Evolutionary conservation across 2,888 invertebrate genomes (phyloP), one percentile per base, ranked within the genome.

Genomic region (Polyommatus icarus): DNA sequence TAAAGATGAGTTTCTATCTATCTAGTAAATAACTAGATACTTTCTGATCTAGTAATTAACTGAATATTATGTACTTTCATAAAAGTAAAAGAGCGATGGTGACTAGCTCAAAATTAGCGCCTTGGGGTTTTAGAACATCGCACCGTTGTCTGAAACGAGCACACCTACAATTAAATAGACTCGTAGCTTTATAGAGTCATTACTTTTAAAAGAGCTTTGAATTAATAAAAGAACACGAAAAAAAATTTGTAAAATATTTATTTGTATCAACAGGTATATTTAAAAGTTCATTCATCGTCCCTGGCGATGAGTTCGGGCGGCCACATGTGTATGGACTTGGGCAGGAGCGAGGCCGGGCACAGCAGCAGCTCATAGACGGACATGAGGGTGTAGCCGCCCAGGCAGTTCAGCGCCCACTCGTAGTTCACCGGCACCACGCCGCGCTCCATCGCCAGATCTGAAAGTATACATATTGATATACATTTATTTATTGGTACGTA

Each of bases 341-440:
- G 88, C 84, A 77, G 82, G 82, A 59, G 84, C 78, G 90, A 81
- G 0, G 86, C 81, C 0, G 94, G 91, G 76, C 92, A 93, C 46
- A 94, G 84, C 59, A 94, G 83, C 59, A 89, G 84, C 20, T 90
- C 89, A 59, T 85, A 85, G 8, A 93, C 83, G 0, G 91, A 88
- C 15, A 81, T 78, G 29, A 94, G 83, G 0, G 86, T 81, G 83
- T 93, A 93, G 75, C 84, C 84, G 8, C 94, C 93, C 24, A 94
- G 85, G 80, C 91, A 90, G 82, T 93, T 92, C n/a, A 94, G 84
- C n/a, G 87, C 91, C 94, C 94, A 94, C 80, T 94, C 93, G 83
- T 87, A 90, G 84, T 93, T 92, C 61, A 94, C 90, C 3, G 94
- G 94, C 67, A 94, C 93, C 24, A 94, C 86, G 76, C 83, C 83